Evolutionary conservation across 1,140 invertebrate species (phyloP).

Genomic region (Meloidogyne floridensis): DNA sequence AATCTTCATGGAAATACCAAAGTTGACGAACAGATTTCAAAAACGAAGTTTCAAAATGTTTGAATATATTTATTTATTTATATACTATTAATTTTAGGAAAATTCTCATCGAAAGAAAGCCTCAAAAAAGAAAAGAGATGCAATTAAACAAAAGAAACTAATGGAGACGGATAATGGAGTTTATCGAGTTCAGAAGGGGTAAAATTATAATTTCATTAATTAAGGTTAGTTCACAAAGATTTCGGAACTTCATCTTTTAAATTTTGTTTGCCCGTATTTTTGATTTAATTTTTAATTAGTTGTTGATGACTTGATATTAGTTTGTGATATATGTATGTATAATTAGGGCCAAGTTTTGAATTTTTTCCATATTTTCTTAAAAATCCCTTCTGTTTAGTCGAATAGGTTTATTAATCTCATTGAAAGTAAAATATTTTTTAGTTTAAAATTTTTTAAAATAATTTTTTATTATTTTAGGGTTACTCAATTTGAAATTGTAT

Average conservation of each 20-base stretch:
- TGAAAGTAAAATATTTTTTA: background rate
- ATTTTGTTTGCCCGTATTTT: too few relatives aligned
- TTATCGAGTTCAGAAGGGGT: slow-evolving; percentile 33
- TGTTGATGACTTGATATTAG: too few relatives aligned
- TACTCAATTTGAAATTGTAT: slow-evolving; percentile 31
- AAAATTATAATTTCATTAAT: background rate
- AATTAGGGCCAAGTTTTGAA: too few relatives aligned
- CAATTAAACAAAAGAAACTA: slow-evolving; percentile 30
- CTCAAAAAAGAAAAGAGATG: slow-evolving; percentile 34
- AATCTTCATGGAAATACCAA: slow-evolving; percentile 6
- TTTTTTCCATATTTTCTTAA: too few relatives aligned
- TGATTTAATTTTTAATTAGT: too few relatives aligned
- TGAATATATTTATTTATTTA: background rate
- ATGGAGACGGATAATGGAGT: slow-evolving; percentile 31
- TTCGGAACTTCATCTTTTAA: too few relatives aligned
- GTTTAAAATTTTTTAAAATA: background rate
- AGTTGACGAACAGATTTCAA: background rate
- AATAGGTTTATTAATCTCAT: too few relatives aligned
- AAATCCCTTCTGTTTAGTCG: too few relatives aligned
- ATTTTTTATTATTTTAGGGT: slow-evolving; percentile 36
- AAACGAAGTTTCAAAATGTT: slow-evolving; percentile 12
- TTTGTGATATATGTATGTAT: too few relatives aligned
- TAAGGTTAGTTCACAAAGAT: too few relatives aligned
- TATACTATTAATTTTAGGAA: background rate
- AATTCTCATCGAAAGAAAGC: slow-evolving; percentile 1